Conservation (phyloP, 1,140 invertebrate species). For the Heliconius congener region DNA sequence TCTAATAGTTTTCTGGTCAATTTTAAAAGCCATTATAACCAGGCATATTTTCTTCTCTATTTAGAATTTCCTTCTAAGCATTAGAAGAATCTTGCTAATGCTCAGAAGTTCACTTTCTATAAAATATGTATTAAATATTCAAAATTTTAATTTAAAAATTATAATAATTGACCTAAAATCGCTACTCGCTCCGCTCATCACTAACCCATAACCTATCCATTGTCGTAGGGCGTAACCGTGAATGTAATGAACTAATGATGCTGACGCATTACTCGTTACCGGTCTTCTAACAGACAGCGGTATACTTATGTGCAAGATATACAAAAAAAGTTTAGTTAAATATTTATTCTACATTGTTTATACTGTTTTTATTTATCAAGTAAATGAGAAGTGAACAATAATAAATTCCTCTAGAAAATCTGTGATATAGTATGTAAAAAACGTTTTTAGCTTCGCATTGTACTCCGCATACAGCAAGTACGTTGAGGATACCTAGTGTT, state of each 20-base stretch:
- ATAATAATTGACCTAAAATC: neutral
- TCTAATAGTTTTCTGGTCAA: neutral
- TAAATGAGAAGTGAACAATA: too few species aligned
- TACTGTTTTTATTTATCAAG: too few species aligned
- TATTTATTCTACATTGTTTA: too few species aligned
- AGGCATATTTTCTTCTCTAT: too few species aligned
- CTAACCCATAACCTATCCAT: conserved; percentile 17
- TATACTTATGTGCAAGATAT: neutral
- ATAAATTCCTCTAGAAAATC: too few species aligned
- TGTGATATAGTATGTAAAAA: too few species aligned
- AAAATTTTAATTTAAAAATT: neutral
- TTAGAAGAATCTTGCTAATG: too few species aligned
- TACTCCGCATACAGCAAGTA: neutral
- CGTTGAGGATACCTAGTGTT: too few species aligned
- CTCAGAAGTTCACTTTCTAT: neutral
- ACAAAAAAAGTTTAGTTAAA: neutral
- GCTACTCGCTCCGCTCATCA: conserved; percentile 30
- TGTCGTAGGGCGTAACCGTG: conserved; percentile 63
- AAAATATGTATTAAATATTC: neutral
- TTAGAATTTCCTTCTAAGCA: too few species aligned
- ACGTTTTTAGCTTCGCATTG: too few species aligned
- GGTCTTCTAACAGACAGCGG: conserved; percentile 41
- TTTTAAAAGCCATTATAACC: neutral
- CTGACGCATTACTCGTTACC: conserved; percentile 57
- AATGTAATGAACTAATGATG: conserved; percentile 69